Conservation (phyloP, 2,113 vertebrate species). For the Herpetotheres cachinnans region DNA sequence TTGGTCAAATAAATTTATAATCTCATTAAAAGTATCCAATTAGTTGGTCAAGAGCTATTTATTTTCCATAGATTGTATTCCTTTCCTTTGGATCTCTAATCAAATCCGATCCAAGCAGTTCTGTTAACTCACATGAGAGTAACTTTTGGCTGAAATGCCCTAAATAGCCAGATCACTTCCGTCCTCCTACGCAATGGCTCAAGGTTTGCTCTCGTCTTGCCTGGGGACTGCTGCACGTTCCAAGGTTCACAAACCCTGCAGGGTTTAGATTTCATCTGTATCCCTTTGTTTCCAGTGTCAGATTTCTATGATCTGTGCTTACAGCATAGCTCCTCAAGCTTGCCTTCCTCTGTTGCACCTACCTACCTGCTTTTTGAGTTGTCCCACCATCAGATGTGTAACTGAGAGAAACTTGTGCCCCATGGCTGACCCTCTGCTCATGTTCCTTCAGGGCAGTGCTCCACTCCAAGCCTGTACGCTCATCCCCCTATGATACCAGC, state of each 20-base stretch:
- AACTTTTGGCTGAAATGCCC: background rate
- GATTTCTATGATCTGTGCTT: rapidly evolving
- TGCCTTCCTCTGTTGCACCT: background rate
- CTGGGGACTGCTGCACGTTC: background rate
- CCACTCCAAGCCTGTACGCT: rapidly evolving
- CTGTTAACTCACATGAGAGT: background rate
- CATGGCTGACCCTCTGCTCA: rapidly evolving
- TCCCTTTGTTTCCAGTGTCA: background rate
- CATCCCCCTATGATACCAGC: background rate
- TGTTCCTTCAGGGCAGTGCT: background rate
- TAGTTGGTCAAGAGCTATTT: background rate
- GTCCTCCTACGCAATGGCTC: rapidly evolving
- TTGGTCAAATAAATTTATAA: background rate
- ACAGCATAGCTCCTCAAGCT: rapidly evolving
- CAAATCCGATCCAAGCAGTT: background rate
- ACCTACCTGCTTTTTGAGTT: background rate
- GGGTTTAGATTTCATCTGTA: background rate
- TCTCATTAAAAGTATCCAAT: background rate
- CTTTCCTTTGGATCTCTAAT: background rate
- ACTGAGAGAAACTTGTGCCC: background rate
- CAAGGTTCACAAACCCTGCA: background rate
- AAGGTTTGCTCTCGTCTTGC: background rate
- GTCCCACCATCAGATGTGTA: background rate
- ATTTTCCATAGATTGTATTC: background rate
- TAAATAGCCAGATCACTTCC: background rate